phyloP scores from a whole-genome alignment of 2,888 invertebrate species.

The Glyphotaelius pellucidus region DNA sequence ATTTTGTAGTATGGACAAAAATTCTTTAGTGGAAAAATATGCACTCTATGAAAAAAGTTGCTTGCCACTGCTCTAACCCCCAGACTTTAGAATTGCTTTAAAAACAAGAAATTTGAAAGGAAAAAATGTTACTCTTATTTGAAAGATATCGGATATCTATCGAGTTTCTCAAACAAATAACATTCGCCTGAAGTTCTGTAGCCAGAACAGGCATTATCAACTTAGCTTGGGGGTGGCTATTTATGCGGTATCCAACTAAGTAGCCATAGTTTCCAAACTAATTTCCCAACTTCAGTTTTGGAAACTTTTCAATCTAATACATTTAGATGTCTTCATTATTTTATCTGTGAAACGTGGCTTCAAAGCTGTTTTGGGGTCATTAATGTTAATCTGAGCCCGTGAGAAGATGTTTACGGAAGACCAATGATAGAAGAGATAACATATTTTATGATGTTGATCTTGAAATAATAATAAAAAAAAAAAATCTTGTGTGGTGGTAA shows the following conservation, averaged over 20 bases:
- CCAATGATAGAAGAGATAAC: neutral
- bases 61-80: neutral
- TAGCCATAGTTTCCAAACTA: neutral
- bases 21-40: neutral
- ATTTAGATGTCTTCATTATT: neutral
- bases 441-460: neutral
- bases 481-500: too few relatives aligned
- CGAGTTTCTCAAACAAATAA: conserved; percentile 10
- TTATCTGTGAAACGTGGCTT: neutral
- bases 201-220: conserved; percentile 6
- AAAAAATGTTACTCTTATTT: neutral
- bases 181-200: neutral
- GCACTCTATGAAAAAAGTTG: neutral
- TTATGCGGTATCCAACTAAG: neutral
- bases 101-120: neutral
- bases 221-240: neutral
- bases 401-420: neutral
- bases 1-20: too few relatives aligned
- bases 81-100: neutral
- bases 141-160: conserved; percentile 5
- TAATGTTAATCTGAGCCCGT: neutral
- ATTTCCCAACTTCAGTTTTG: neutral
- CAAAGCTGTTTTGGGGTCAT: neutral
- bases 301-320: neutral
- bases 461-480: neutral